Percentiles rank a stretch among this genome's conserved stretches.
Evolutionary conservation across 1,140 invertebrate genomes (phyloP).

Genomic region (Mactra quadrangularis): DNA sequence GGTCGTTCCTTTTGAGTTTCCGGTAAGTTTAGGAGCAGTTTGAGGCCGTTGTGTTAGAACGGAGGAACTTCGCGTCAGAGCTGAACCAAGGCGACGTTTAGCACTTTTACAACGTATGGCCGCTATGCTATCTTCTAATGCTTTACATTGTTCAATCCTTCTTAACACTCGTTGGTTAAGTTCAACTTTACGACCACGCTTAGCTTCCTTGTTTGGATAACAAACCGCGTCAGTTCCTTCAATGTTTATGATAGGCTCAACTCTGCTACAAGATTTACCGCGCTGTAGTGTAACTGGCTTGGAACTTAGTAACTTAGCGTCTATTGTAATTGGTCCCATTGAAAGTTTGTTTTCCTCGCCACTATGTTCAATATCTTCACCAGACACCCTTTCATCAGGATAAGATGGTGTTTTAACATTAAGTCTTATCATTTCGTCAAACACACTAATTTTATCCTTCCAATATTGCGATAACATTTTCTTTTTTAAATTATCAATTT

Average conservation of each 20-base stretch:
- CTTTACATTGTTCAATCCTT: slow-evolving; percentile 56
- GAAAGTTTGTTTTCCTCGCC: slow-evolving; percentile 2
- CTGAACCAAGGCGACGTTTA: neutral
- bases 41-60: slow-evolving; percentile 8
- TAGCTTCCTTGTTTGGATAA: slow-evolving; percentile 59
- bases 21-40: slow-evolving; percentile 11
- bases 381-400: neutral
- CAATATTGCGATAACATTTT: slow-evolving; percentile 56
- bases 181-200: slow-evolving; percentile 41
- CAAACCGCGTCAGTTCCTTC: slow-evolving; percentile 57
- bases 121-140: slow-evolving; percentile 49
- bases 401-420: slow-evolving; percentile 59
- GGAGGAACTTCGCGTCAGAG: neutral
- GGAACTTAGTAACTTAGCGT: slow-evolving; percentile 52
- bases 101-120: slow-evolving; percentile 30
- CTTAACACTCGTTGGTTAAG: slow-evolving; percentile 31
- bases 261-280: slow-evolving; percentile 11
- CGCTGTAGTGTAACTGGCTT: slow-evolving; percentile 43
- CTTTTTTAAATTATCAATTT: slow-evolving; percentile 59
- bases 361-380: neutral
- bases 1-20: neutral
- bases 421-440: slow-evolving; percentile 60
- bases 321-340: slow-evolving; percentile 48
- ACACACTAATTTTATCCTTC: slow-evolving; percentile 57
- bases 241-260: slow-evolving; percentile 61